Conservation (phyloP, 2,797 vertebrate species). For the Syndactyla subalaris region DNA sequence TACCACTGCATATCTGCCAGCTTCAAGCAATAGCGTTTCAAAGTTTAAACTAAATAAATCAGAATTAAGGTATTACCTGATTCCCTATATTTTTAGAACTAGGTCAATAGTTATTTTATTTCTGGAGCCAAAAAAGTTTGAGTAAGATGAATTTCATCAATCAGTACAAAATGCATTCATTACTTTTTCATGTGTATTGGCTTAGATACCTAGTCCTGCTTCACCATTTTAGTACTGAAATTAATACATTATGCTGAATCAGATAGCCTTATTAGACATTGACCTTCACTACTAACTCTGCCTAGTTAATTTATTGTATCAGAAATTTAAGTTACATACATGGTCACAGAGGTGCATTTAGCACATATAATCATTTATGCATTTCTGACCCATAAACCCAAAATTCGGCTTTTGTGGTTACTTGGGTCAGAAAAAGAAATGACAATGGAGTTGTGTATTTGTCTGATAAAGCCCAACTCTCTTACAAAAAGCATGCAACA, state of each 20-base stretch:
- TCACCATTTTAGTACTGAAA: background rate
- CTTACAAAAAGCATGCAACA: background rate
- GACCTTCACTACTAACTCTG: background rate
- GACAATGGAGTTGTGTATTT: background rate
- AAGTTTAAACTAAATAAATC: constrained; percentile 13
- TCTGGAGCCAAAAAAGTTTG: background rate
- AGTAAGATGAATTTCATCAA: background rate
- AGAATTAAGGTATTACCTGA: constrained; percentile 46
- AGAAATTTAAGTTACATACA: background rate
- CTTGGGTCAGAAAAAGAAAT: background rate
- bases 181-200: background rate
- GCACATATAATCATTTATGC: background rate
- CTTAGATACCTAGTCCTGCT: background rate
- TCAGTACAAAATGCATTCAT: constrained; percentile 2
- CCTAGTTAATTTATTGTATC: background rate
- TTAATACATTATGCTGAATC: background rate
- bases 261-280: background rate
- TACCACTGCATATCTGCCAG: background rate
- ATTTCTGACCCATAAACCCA: background rate
- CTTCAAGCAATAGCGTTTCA: background rate
- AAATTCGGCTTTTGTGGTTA: background rate
- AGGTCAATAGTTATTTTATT: background rate
- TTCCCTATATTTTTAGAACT: constrained; percentile 40
- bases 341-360: background rate
- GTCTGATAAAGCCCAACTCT: background rate